Evolutionary conservation across 2,888 invertebrate species (phyloP).

Genomic region (Pammene fasciana): DNA sequence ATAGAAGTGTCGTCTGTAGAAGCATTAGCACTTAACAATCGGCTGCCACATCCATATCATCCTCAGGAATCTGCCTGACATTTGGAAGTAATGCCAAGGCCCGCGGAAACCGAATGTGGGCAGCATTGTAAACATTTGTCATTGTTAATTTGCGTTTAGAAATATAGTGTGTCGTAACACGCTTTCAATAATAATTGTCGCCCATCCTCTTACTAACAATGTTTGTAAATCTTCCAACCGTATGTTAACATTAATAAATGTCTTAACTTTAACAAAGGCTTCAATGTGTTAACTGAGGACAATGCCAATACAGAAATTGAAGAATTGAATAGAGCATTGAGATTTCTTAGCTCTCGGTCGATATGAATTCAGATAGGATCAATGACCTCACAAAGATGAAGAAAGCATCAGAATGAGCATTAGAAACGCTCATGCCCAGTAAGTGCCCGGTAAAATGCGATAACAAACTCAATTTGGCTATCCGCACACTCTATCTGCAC

Average conservation of each 20-base stretch:
- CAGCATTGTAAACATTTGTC: constrained; percentile 67
- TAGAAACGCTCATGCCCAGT: constrained; percentile 28
- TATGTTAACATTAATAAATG: constrained; percentile 9
- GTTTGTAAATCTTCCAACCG: constrained; percentile 1
- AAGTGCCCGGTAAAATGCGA: constrained; percentile 24
- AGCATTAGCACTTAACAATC: constrained; percentile 69
- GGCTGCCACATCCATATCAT: constrained; percentile 64
- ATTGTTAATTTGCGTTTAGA: constrained; percentile 70
- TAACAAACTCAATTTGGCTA: constrained; percentile 30
- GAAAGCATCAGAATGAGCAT: constrained; percentile 17
- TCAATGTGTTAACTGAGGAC: neutral
- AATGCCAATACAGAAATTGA: neutral
- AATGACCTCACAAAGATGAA: constrained; percentile 12
- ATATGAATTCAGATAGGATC: neutral
- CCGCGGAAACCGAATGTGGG: constrained; percentile 63
- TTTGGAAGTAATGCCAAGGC: constrained; percentile 78
- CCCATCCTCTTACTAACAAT: constrained; percentile 56
- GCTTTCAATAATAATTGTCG: constrained; percentile 26
- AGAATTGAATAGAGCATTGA: neutral
- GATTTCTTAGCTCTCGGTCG: neutral
- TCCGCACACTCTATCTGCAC: constrained; percentile 26
- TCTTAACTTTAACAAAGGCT: neutral
- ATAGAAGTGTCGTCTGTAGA: constrained; percentile 59
- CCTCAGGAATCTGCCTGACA: constrained; percentile 71
- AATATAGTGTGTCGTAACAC: constrained; percentile 56